These are phyloP conservation scores for Megaceryle maxima DNA, from an alignment of 2,113 vertebrate genomes.

Conservation along the genomic window DNA sequence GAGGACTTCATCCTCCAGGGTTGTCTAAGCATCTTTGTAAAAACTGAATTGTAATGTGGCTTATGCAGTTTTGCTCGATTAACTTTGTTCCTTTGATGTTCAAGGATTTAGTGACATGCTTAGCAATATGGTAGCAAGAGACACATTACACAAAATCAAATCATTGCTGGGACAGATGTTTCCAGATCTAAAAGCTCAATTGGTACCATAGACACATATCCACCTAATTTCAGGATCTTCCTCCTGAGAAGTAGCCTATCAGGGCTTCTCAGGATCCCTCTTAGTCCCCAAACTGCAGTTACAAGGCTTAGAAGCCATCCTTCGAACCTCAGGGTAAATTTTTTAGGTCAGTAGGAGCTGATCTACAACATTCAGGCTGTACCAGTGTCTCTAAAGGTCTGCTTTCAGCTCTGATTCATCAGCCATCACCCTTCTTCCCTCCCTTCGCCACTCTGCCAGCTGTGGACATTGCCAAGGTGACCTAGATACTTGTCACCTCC, in stretches of 20 bases:
- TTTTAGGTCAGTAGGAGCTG: slow-evolving; percentile 1
- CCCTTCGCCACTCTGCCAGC: background rate
- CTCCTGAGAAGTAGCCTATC: background rate
- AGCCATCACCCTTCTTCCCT: background rate
- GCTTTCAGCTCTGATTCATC: slow-evolving; percentile 40
- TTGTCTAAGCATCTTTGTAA: slow-evolving; percentile 23
- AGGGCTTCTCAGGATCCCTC: background rate
- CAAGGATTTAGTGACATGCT: slow-evolving; percentile 62
- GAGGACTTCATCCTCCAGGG: background rate
- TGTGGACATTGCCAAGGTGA: slow-evolving; percentile 24
- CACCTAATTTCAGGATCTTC: background rate
- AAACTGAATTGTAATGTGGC: slow-evolving; percentile 2
- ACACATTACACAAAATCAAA: slow-evolving; percentile 62
- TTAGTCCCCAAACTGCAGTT: background rate
- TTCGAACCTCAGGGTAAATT: slow-evolving; percentile 35
- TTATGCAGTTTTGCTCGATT: slow-evolving; percentile 61
- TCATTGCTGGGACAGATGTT: slow-evolving; percentile 48
- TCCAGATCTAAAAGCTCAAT: slow-evolving; percentile 44
- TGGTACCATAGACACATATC: slow-evolving; percentile 28
- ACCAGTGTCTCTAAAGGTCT: background rate
- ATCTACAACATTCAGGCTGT: background rate
- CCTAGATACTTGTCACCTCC: slow-evolving; percentile 11
- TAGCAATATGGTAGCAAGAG: slow-evolving; percentile 8
- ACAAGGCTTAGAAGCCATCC: slow-evolving; percentile 5
- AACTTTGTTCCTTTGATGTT: slow-evolving; percentile 63